Base-by-base conservation (phyloP, 1,140 invertebrate genomes). In the Platyura marginata region DNA sequence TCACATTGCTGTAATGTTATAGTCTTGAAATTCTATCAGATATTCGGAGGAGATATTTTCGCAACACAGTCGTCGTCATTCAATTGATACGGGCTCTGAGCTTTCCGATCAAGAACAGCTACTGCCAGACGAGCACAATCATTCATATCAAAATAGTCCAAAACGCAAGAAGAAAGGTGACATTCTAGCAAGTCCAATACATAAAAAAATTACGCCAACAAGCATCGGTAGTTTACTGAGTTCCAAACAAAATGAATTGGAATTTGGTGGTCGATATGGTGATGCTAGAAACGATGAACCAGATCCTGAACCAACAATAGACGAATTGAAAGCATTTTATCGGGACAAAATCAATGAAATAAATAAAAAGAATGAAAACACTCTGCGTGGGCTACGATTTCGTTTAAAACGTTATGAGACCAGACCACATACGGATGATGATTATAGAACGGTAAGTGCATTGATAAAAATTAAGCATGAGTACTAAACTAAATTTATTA, bases 41-140 rank as follows among this genome's bases (percentile, higher is more conserved):
- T 73, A 75, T 52, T 76, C 75, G 0, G 76, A 80, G 46, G 76
- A 79, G 47, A 57, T 80, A 21, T 75, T 75, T 45, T 79, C 74
- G 50, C 74, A 77, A 46, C 71, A 75, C n/a, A 76, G 72, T 2
- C 69, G 71, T 46, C 47, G 51, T 20, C 29, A 50, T 41, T 40
- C 34, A 15, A 48, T 40, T 9, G 49, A 48, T 11, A 55, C 52
- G 1, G 44, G 43, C 5, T 43, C 47, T 1, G 57, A 60, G 29
- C 49, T 51, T 38, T 60, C 58, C 0, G 58, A 60, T 34, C 43
- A 45, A 5, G 58, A 61, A 25, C 52, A 52, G 21, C 9, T 36
- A 5, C 5, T 38, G 16, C 16, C 16, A 10, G 36, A 38, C 20
- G 16, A 38, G 11, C 10, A 10, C 5, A 20, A 18, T 11, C 2